Base-by-base conservation (phyloP, 2,797 vertebrate species). In the Myripristis murdjan region DNA sequence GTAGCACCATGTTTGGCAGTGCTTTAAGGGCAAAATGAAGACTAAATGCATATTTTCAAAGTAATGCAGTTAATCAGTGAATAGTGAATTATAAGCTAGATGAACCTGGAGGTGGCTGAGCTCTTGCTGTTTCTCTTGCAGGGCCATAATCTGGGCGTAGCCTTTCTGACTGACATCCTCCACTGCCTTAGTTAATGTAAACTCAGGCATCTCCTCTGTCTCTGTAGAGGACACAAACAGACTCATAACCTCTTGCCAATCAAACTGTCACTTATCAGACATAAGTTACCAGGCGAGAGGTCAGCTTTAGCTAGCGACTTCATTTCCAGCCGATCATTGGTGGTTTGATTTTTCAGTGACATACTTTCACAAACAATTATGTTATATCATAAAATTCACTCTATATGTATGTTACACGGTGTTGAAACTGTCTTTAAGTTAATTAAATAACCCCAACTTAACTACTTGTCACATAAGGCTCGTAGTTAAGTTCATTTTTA, bases 101-200 rank as follows among this genome's bases (percentile, higher is more conserved):
- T 68, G 12, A 60, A 94, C 93, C 94, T 94, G 87, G 14, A 93
- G 55, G 15, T 47, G 43, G 47, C 37, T 31, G 22, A 93, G 86
- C 0, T 33, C 73, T 46, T 39, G 74, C 48, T 81, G 60, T 43
- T 87, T 90, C 41, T 91, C 83, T 4, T 64, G 79, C 4, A 94
- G 80, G 15, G 78, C 71, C 33, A 69, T 61, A 0, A 56, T 72
- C 63, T 88, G 88, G 20, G 52, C 31, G 6, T n/a, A 60, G 48
- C 84, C 64, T 10, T 89, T 88, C 1, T 86, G 77, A 60, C 83
- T 80, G 11, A 90, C 75, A 9, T 90, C 88, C 60, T 89, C 77
- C 47, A 93, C 64, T 0, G 86, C 86, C 24, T 81, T 86, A 1
- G 41, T 79, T 18, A 94, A 55, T 6, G 87, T 76, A 28, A 73